Evolutionary conservation across 2,113 vertebrate genomes (phyloP), one percentile per base, ranked within the genome.

Genomic region (Dascyllus trimaculatus): DNA sequence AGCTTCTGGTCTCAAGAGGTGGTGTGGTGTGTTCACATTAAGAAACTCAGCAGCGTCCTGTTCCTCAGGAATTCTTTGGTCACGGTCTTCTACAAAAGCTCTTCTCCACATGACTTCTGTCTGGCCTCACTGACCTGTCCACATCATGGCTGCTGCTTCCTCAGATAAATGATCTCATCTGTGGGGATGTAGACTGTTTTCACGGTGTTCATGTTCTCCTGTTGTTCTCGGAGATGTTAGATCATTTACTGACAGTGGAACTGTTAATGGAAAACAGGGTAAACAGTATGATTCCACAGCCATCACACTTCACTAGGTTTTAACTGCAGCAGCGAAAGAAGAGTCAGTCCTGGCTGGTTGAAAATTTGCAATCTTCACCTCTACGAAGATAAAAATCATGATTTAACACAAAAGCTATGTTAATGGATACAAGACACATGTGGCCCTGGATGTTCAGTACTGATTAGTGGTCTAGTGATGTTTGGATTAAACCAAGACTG

Each of bases 101-200:
- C 38, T 35, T 73, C 67, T 77, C 60, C 61, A 49, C 56, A 54
- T 62, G 61, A 46, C 62, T 62, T 38, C 19, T 38, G 68, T 57
- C 68, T 82, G 54, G 35, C 61, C 49, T 54, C 60, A 7, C 26
- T 15, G 43, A 25, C 14, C n/a, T 35, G 65, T 61, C 75, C 66
- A 46, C 26, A 24, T 62, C 29, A 58, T 19, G 54, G 10, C 57
- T n/a, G 49, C 48, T 52, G 52, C 72, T 66, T 64, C 67, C 48
- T 54, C 48, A 51, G 75, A 81, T 78, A 56, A 77, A 76, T 69
- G 57, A 56, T 73, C 63, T 76, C 79, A 75, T 78, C 25, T 69
- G 51, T 21, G 21, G 57, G 54, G 59, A 82, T 73, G 75, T 80
- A 61, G 80, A 84, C 54, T 24, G 32, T 43, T 73, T 68, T 51